Percentiles rank a stretch among this genome's conserved stretches.
Conservation (phyloP, 2,797 vertebrate species). For the Enteromius treurensis region DNA sequence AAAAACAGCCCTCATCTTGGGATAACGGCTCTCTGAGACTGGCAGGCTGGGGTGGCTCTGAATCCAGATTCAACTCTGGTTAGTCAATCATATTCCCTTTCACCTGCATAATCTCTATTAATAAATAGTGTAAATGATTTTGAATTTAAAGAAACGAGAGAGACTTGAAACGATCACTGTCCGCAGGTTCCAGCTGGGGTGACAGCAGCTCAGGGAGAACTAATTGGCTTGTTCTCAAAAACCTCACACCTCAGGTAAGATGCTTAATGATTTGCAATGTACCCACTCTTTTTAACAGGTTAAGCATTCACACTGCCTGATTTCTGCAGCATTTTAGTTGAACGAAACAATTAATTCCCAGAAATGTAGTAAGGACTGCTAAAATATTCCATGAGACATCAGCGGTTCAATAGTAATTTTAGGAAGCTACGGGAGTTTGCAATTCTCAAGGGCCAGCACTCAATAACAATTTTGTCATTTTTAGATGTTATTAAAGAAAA, state of each 20-base stretch:
- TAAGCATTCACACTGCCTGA: not conserved
- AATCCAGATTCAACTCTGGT: conserved; percentile 97
- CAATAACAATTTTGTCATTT: not conserved
- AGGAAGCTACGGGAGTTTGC: not conserved
- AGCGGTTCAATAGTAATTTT: no score
- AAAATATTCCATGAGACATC: no score
- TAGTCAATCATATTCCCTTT: conserved; percentile 60
- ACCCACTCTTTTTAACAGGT: not conserved
- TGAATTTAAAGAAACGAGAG: not conserved
- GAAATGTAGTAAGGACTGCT: no score
- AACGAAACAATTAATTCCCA: no score
- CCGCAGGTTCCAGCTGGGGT: conserved; percentile 92
- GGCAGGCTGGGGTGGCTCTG: conserved; percentile 87
- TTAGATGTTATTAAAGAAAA: not conserved
- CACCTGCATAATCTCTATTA: not conserved
- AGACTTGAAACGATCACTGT: not conserved
- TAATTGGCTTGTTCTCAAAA: conserved; percentile 98
- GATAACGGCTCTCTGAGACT: conserved; percentile 86
- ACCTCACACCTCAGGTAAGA: conserved; percentile 98
- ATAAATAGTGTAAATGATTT: not conserved
- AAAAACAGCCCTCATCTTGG: conserved; percentile 94
- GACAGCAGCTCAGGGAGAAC: conserved; percentile 99
- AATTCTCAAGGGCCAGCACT: not conserved
- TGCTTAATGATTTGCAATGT: not conserved
- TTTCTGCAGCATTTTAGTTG: not conserved